Base-by-base conservation (phyloP, 2,797 vertebrate genomes). In the Bradypodion pumilum region DNA sequence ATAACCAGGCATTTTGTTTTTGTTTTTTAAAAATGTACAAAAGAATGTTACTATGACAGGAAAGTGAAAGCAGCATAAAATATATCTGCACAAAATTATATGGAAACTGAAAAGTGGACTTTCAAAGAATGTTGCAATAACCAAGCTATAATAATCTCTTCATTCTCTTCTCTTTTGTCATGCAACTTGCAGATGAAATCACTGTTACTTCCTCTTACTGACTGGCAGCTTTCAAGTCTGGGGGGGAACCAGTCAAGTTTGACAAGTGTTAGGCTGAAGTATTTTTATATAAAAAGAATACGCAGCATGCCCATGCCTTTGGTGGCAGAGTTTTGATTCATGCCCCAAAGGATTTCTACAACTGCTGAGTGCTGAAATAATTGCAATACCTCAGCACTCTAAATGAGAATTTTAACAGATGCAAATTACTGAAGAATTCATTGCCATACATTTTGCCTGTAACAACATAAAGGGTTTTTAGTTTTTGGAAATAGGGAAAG, bases 331-430 rank as follows among this genome's bases (percentile, higher is more conserved):
- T 80, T 90, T 90, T 87, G 37, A 12, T 85, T 68, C 1, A 21
- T 65, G n/a, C 75, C 9, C 27, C 73, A 56, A 66, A n/a, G 86
- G 6, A 86, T 79, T 89, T 70, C 42, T 69, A 52, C 84, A 90
- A 89, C 82, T 87, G 59, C 2, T 70, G 4, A 44, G 80, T 89
- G 59, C 21, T 83, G 81, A 85, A 89, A 0, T 1, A 13, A 25
- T 68, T 89, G 37, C 83, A 62, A 85, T 90, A 60, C 1, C 42
- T 23, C 19, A 83, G 37, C 82, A 85, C 81, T 78, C 19, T 62
- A 60, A 85, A n/a, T 1, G 75, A 86, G 44, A 23, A 46, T 25
- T 85, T 88, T 75, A 76, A 4, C 2, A 1, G n/a, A 87, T 84
- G 3, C 1, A 74, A 68, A 56, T 0, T 7, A 29, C 75, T 83